phyloP scores from a whole-genome alignment of 2,113 vertebrate species.

The Ptychochromis oligacanthus region DNA sequence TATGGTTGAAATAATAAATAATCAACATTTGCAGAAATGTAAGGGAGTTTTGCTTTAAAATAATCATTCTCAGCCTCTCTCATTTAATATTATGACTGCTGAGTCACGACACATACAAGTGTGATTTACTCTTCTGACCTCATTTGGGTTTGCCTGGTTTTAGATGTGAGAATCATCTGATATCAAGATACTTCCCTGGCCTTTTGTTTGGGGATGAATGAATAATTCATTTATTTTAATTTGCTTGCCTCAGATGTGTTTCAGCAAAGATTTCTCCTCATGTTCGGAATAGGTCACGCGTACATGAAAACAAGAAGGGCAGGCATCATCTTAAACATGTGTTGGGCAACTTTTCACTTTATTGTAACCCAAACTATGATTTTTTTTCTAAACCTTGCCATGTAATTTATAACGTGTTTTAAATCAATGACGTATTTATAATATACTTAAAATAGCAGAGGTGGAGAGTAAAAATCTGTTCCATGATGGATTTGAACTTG shows the following conservation, averaged over 20 bases:
- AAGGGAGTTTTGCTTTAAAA: fast-evolving
- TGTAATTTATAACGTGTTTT: not conserved
- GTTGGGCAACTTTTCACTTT: not conserved
- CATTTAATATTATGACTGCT: fast-evolving
- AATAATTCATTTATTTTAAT: not conserved
- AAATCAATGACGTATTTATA: not conserved
- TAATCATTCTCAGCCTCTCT: not conserved
- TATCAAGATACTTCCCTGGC: not conserved
- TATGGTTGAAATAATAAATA: too few species aligned
- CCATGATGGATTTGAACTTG: not conserved
- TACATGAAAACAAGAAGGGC: not conserved
- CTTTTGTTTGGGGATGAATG: not conserved
- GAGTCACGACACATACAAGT: not conserved
- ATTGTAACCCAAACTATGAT: not conserved
- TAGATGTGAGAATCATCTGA: not conserved
- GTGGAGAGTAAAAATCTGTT: too few species aligned
- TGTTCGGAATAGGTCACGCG: not conserved
- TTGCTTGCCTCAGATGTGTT: not conserved
- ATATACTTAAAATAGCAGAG: not conserved
- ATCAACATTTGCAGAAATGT: not conserved
- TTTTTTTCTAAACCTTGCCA: not conserved
- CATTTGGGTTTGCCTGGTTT: not conserved
- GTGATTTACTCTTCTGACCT: not conserved
- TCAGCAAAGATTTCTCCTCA: not conserved
- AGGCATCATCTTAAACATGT: not conserved